Evolutionary conservation across 2,113 vertebrate species (phyloP), one percentile per base, ranked within the genome.

Genomic region (Aix galericulata): DNA sequence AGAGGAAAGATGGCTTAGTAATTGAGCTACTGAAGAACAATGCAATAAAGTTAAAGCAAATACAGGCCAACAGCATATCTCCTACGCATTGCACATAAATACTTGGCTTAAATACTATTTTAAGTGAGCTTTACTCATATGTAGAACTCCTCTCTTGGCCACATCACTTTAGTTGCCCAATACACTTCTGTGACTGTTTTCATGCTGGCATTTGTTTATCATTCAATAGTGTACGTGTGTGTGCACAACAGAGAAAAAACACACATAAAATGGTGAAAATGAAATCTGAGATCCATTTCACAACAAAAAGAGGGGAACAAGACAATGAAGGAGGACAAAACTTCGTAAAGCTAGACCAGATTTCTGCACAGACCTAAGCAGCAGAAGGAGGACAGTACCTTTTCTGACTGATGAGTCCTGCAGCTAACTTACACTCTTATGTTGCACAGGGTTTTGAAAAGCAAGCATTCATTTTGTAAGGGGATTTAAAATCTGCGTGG

Each of bases 401-500:
- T 7, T 82, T 53, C 23, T 53, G 31, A 25, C 44, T 50, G 16
- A 59, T 20, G 46, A 77, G 21, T 83, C 22, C 60, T 74, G 32
- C 32, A 74, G 55, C 8, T 38, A 17, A 69, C 58, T 40, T 36
- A 22, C 25, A 72, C 9, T 20, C 9, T 25, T 68, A 21, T 36
- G 20, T 15, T 56, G 38, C 42, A 69, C 29, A 66, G 6, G 12
- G 63, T 89, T 84, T 22, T 38, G 56, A 78, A 59, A 92, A 91
- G 26, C 32, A 92, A 84, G 74, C 5, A 78, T 11, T 78, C 13
- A 73, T 63, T 93, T 75, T 64, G 8, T 32, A 79, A 93, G 69
- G 46, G 55, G 88, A 88, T 73, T 64, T 55, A 73, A 62, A 72
- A 40, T 34, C 26, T 76, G 76, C 55, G 26, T 46, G n/a, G 44